phyloP scores from a whole-genome alignment of 2,113 vertebrate genomes.

The Diadophis punctatus region DNA sequence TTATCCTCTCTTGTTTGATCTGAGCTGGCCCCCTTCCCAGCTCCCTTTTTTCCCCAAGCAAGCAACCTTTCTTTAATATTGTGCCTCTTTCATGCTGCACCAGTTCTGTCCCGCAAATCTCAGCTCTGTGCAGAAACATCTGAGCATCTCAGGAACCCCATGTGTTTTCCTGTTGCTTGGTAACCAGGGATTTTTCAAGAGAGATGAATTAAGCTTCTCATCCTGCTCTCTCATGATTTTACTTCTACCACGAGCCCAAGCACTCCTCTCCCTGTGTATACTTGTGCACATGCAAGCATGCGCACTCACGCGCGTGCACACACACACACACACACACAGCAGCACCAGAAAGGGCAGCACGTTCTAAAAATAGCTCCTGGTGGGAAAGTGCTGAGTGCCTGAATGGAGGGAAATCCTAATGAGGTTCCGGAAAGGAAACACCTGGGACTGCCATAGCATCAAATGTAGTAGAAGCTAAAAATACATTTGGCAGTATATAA shows the following conservation, averaged over 20 bases:
- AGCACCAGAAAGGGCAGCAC: not conserved
- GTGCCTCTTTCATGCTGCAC: not conserved
- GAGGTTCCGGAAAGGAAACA: conserved; percentile 22
- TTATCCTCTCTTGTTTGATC: not conserved
- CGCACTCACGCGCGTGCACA: not conserved
- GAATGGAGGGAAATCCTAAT: conserved; percentile 31
- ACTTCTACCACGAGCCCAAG: not conserved
- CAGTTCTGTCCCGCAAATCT: not conserved
- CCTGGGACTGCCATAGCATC: conserved; percentile 6
- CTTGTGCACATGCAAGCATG: not conserved
- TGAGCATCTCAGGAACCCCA: not conserved
- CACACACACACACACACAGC: not conserved
- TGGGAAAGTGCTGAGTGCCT: conserved; percentile 13
- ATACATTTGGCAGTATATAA: not conserved
- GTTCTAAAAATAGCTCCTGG: conserved; percentile 21
- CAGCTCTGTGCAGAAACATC: not conserved
- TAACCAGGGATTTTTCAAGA: conserved; percentile 16
- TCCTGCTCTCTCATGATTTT: not conserved
- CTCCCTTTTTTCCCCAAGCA: not conserved
- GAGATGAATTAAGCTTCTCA: conserved; percentile 11
- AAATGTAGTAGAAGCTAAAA: conserved; percentile 3
- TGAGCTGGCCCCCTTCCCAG: not conserved
- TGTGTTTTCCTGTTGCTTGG: conserved; percentile 22
- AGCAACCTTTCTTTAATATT: no score
- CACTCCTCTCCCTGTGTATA: not conserved